Base-by-base conservation (phyloP, 2,888 invertebrate species). In the Nasonovia ribisnigri region DNA sequence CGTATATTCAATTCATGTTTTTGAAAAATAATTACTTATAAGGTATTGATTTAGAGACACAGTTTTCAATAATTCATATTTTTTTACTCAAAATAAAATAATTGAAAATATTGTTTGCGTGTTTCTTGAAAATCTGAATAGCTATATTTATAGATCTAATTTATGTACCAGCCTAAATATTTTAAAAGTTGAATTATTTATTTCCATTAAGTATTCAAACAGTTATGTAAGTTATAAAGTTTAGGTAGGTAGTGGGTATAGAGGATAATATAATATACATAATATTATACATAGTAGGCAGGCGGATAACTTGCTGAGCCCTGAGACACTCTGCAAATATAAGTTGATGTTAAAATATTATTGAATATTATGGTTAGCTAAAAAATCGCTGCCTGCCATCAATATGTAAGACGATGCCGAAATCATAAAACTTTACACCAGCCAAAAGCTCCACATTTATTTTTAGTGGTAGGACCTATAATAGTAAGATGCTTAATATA, bases 181-280 rank as follows among this genome's bases (percentile, higher is more conserved):
- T 67, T 67, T 6, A 67, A 67, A 67, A 67, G n/a, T 67, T 67
- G 67, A 67, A 67, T 67, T 36, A 67, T 67, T 67, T 67, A 36
- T 67, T 67, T 67, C n/a, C 67, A 67, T 67, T n/a, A 67, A 67
- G 67, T 67, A 67, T 67, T 67, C n/a, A 67, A 67, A 67, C 6
- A 67, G 6, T 67, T 67, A n/a, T 5, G 16, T 36, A 67, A 67
- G 67, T 67, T 67, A 36, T 20, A 20, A 67, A 67, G 67, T 67
- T n/a, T 6, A 36, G 36, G 5, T 67, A 20, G 67, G 36, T 36
- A n/a, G 67, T n/a, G 13, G 67, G 67, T 67, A 67, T n/a, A n/a
- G n/a, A n/a, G 13, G 2, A 67, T 16, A n/a, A 16, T 5, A 67
- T 67, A 67, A 67, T 67, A 67, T n/a, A n/a, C 67, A 67, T 67